Conservation (phyloP, 35 echinoderm and acorn worm genomes). For the Apostichopus californicus region DNA sequence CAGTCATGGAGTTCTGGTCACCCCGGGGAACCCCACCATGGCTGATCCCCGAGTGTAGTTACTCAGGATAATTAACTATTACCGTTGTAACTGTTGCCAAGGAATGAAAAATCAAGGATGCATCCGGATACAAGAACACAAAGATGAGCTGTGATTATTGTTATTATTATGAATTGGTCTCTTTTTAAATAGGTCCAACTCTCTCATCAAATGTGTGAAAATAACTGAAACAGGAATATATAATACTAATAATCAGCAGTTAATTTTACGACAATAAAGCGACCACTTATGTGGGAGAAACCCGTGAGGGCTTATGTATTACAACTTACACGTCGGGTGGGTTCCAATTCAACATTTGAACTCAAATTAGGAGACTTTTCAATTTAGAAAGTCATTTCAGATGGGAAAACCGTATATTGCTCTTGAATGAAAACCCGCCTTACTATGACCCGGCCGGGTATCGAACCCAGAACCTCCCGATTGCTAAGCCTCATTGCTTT, state of each 20-base stretch:
- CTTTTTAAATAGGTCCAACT: neutral
- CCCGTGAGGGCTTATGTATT: neutral
- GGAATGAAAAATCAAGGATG: too few relatives aligned
- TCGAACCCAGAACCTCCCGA: too few relatives aligned
- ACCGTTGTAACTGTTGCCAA: too few relatives aligned
- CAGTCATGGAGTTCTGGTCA: too few relatives aligned
- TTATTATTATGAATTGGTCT: neutral
- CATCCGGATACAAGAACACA: neutral
- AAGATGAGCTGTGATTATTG: neutral
- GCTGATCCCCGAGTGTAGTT: too few relatives aligned
- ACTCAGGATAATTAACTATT: too few relatives aligned
- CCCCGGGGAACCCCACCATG: too few relatives aligned
- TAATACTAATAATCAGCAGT: neutral
- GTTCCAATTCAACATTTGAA: neutral
- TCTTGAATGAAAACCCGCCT: too few relatives aligned
- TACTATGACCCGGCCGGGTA: too few relatives aligned
- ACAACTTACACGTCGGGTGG: neutral
- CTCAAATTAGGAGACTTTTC: neutral
- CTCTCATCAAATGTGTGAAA: neutral
- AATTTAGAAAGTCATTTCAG: too few relatives aligned
- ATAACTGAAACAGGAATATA: neutral
- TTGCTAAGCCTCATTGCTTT: too few relatives aligned
- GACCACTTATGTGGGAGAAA: neutral
- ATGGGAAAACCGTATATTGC: too few relatives aligned
- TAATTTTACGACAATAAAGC: neutral